Percentiles rank a stretch among this genome's conserved stretches.
Conservation (phyloP, 2,797 vertebrate genomes). For the Glossophaga mutica region DNA sequence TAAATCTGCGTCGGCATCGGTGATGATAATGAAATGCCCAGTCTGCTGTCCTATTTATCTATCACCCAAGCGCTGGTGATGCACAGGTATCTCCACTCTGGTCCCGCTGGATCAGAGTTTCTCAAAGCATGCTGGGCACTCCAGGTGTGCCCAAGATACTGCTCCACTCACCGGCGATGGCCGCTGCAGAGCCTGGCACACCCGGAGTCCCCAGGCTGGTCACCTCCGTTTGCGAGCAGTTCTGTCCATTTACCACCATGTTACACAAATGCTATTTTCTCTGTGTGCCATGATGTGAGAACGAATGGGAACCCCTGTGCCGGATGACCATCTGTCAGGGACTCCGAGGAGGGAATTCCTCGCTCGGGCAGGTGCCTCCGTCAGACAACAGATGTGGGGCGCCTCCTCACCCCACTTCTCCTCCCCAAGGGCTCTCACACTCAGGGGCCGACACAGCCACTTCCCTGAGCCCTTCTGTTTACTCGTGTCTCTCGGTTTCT, state of each 20-base stretch:
- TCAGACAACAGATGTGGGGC: background rate
- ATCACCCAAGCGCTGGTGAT: no score
- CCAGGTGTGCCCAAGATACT: background rate
- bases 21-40: background rate
- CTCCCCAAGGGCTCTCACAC: background rate
- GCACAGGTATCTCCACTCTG: background rate
- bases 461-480: background rate
- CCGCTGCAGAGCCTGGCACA: background rate
- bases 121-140: background rate
- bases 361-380: background rate
- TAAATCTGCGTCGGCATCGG: background rate
- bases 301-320: background rate
- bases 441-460: background rate
- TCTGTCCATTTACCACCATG: background rate
- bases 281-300: background rate
- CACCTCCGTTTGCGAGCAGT: background rate
- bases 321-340: background rate
- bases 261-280: background rate
- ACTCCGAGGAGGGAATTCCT: background rate
- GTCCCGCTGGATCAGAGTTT: background rate
- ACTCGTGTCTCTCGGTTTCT: background rate
- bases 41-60: background rate
- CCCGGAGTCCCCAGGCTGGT: background rate
- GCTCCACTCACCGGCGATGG: background rate
- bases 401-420: background rate